phyloP scores from a whole-genome alignment of 2,888 invertebrate genomes.

The Drosophila tanythrix region DNA sequence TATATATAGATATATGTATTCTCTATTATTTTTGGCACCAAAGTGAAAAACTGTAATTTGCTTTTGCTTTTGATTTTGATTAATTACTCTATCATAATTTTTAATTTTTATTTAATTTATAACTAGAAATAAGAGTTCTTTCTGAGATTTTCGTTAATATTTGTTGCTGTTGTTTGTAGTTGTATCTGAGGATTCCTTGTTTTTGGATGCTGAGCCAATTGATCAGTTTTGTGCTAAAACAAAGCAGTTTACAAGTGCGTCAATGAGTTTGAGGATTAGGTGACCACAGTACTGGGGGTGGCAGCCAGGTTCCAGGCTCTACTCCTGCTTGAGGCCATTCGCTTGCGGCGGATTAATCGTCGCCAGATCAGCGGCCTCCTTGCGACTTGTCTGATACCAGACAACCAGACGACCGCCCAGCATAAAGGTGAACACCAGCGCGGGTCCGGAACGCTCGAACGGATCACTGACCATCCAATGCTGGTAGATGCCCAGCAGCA shows the following conservation, averaged over 20 bases:
- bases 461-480: constrained; percentile 97
- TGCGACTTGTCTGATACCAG: constrained; percentile 88
- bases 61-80: constrained; percentile 43
- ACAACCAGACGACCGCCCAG: constrained; percentile 94
- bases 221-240: constrained; percentile 68
- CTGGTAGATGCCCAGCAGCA: constrained; percentile 95
- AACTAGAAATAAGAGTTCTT: constrained; percentile 48
- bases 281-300: constrained; percentile 18
- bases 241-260: constrained; percentile 71
- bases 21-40: constrained; percentile 66
- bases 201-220: constrained; percentile 42
- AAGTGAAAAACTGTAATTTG: constrained; percentile 61
- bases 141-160: constrained; percentile 21
- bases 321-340: constrained; percentile 88
- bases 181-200: constrained; percentile 15
- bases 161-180: constrained; percentile 9
- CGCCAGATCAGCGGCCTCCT: constrained; percentile 86
- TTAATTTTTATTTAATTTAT: constrained; percentile 36
- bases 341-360: constrained; percentile 86
- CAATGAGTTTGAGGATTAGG: constrained; percentile 50
- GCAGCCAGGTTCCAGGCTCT: constrained; percentile 60
- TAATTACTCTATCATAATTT: constrained; percentile 57
- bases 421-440: constrained; percentile 96
- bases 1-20: neutral
- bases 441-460: constrained; percentile 95